phyloP scores from a whole-genome alignment of 2,797 vertebrate genomes.

The Gadopsis bispinosus region DNA sequence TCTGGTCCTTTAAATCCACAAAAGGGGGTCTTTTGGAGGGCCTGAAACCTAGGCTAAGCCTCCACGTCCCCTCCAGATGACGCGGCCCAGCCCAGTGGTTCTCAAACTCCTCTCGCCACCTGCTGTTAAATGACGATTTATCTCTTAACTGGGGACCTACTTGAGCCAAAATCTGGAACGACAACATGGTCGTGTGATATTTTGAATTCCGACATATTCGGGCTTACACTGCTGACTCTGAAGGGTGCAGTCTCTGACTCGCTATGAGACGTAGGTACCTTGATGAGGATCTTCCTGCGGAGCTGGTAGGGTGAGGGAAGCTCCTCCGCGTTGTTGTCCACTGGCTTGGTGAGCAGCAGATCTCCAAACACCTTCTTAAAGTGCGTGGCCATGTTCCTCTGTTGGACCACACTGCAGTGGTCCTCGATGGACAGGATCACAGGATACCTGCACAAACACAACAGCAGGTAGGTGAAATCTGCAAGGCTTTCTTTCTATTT shows the following conservation, averaged over 20 bases:
- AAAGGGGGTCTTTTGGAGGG: background rate
- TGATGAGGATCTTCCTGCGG: constrained; percentile 97
- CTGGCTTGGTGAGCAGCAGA: constrained; percentile 94
- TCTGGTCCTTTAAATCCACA: too few relatives aligned
- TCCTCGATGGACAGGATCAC: constrained; percentile 97
- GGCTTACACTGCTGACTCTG: background rate
- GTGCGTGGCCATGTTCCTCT: constrained; percentile 95
- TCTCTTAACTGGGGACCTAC: too few relatives aligned
- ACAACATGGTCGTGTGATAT: too few relatives aligned
- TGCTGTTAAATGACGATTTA: too few relatives aligned
- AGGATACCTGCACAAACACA: constrained; percentile 85
- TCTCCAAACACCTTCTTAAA: constrained; percentile 97
- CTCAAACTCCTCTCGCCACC: background rate
- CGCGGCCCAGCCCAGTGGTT: background rate
- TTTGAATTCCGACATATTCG: too few relatives aligned
- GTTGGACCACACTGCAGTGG: constrained; percentile 97
- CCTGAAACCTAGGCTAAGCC: background rate
- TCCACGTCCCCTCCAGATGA: background rate
- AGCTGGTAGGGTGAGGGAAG: constrained; percentile 96
- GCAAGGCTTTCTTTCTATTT: too few relatives aligned
- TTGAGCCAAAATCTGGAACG: too few relatives aligned
- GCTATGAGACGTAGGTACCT: constrained; percentile 79
- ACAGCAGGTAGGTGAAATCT: background rate
- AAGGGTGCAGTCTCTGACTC: background rate
- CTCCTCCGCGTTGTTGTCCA: constrained; percentile 92